Percentiles rank a stretch among this genome's conserved stretches.
These are phyloP conservation scores for Galeopterus variegatus DNA, from an alignment of 2,113 vertebrate genomes.

Conservation along the genomic window DNA sequence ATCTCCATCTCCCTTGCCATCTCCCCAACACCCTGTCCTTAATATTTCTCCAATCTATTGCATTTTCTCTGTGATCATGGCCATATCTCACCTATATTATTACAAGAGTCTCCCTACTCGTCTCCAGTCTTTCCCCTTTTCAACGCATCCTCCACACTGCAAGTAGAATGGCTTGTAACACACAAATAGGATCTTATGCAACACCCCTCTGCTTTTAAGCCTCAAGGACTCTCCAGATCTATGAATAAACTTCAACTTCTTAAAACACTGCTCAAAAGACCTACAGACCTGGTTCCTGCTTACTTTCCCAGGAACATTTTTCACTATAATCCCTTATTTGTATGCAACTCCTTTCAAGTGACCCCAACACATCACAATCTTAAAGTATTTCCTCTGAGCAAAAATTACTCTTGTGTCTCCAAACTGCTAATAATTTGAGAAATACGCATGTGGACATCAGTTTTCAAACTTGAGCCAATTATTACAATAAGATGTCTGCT, in stretches of 20 bases:
- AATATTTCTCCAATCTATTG: background rate
- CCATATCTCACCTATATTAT: background rate
- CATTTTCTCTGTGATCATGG: background rate
- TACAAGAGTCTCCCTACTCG: background rate
- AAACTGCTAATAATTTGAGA: background rate
- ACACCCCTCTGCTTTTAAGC: background rate
- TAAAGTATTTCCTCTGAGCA: background rate
- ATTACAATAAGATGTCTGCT: background rate
- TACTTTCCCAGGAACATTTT: slow-evolving; percentile 3
- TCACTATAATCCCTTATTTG: background rate
- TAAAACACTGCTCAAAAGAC: background rate
- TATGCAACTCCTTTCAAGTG: background rate
- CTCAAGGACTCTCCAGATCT: background rate
- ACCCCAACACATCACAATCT: background rate
- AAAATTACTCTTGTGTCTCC: slow-evolving; percentile 21
- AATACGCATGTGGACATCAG: background rate
- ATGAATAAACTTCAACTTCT: background rate
- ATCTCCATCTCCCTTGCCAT: background rate
- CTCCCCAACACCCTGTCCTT: background rate
- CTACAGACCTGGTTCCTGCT: background rate
- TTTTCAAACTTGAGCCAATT: slow-evolving; percentile 18
- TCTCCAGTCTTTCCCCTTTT: background rate
- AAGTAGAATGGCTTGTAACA: background rate
- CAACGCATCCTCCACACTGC: background rate
- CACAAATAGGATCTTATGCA: background rate